A percentile compares a stretch with the other conserved stretches of the same genome.
Conservation (phyloP, 2,888 invertebrate species). For the Hetaerina titia region DNA sequence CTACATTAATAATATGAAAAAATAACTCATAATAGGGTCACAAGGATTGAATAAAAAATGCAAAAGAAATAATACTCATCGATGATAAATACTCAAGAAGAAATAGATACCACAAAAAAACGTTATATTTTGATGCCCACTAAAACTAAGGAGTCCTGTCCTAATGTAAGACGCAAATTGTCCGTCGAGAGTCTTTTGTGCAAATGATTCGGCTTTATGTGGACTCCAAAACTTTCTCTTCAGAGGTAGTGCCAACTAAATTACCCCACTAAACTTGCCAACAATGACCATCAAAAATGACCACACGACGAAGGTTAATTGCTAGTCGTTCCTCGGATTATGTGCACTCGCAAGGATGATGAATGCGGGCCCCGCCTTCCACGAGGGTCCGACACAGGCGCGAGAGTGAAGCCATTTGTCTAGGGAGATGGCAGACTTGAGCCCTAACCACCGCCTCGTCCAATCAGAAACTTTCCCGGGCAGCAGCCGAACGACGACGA, state of each 20-base stretch:
- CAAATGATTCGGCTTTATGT: not conserved
- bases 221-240: not conserved
- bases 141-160: not conserved
- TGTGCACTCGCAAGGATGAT: not conserved
- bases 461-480: constrained; percentile 9
- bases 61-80: no score
- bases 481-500: not conserved
- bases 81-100: not conserved
- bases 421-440: not conserved
- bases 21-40: no score
- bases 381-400: not conserved
- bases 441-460: not conserved
- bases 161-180: not conserved
- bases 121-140: not conserved
- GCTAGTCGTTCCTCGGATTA: constrained; percentile 7
- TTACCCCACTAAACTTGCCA: constrained; percentile 17
- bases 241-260: not conserved
- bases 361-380: not conserved
- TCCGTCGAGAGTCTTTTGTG: not conserved
- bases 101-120: not conserved
- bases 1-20: no score
- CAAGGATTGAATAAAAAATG: no score
- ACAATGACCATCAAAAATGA: constrained; percentile 17
- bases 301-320: not conserved
- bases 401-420: not conserved